Evolutionary conservation across 2,888 invertebrate species (phyloP).

Genomic region (Melinopterus prodromus): DNA sequence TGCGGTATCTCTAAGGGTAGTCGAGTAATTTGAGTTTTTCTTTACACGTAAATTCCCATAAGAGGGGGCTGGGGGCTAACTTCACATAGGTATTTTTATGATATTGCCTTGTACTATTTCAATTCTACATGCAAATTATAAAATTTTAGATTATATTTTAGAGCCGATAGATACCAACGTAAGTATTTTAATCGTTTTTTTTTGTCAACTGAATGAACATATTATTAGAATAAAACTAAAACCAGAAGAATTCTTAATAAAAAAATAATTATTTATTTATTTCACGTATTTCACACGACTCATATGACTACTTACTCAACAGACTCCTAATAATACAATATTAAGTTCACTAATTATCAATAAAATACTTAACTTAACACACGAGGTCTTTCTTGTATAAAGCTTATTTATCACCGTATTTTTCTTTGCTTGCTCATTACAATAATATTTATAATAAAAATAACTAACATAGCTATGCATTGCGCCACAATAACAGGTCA

Average conservation of each 20-base stretch:
- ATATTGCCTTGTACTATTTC: too few species aligned
- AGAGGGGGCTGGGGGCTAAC: too few species aligned
- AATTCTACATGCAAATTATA: too few species aligned
- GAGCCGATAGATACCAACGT: too few species aligned
- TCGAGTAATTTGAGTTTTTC: too few species aligned
- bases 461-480: not conserved
- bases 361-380: slow-evolving; percentile 15
- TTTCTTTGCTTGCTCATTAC: slow-evolving; percentile 28
- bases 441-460: slow-evolving; percentile 31
- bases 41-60: too few species aligned
- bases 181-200: too few species aligned
- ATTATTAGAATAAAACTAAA: too few species aligned
- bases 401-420: slow-evolving; percentile 40
- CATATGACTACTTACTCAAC: not conserved
- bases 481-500: not conserved
- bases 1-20: too few species aligned
- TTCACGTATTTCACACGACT: slow-evolving; percentile 16
- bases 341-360: not conserved
- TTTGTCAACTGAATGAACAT: too few species aligned
- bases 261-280: slow-evolving; percentile 7
- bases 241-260: slow-evolving; percentile 65
- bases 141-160: too few species aligned
- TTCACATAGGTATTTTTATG: too few species aligned
- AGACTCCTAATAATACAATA: not conserved
- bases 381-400: slow-evolving; percentile 30